phyloP scores from a whole-genome alignment of 2,797 vertebrate genomes.

The Percopsis omiscomaycus region DNA sequence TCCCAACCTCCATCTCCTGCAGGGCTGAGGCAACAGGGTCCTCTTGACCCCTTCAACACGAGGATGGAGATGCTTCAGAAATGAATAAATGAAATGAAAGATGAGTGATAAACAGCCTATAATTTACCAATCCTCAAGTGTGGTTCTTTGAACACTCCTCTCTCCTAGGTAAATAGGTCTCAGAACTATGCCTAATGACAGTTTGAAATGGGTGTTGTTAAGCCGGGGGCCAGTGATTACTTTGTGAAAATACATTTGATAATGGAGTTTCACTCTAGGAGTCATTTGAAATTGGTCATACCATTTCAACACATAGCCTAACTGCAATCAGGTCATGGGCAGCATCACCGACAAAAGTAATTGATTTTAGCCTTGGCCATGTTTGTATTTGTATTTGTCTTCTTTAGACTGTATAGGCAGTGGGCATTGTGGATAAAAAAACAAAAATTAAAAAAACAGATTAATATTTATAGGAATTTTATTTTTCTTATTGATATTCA shows the following conservation, averaged over 20 bases:
- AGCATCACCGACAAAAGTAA: no score
- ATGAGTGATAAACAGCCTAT: conserved; percentile 10
- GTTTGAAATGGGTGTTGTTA: background rate
- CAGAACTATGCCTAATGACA: background rate
- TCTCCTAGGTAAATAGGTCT: conserved; percentile 17
- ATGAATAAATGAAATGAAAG: conserved; percentile 8
- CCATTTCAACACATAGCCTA: background rate
- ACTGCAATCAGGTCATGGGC: no score
- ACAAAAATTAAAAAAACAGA: no score
- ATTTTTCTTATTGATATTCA: no score
- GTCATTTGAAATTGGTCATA: background rate
- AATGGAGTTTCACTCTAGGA: background rate
- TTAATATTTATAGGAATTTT: no score
- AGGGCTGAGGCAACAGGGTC: conserved; percentile 24
- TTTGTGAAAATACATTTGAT: conserved; percentile 10
- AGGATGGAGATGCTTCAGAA: conserved; percentile 22
- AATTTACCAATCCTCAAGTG: conserved; percentile 24
- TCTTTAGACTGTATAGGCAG: no score
- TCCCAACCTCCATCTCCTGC: conserved; percentile 39
- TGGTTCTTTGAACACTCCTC: conserved; percentile 18
- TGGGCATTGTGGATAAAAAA: no score
- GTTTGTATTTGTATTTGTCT: no score
- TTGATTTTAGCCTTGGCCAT: no score
- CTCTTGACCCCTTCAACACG: conserved; percentile 28
- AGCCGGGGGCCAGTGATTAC: conserved; percentile 12